Conservation (phyloP, 2,113 vertebrate species). For the Xenopus laevis region DNA sequence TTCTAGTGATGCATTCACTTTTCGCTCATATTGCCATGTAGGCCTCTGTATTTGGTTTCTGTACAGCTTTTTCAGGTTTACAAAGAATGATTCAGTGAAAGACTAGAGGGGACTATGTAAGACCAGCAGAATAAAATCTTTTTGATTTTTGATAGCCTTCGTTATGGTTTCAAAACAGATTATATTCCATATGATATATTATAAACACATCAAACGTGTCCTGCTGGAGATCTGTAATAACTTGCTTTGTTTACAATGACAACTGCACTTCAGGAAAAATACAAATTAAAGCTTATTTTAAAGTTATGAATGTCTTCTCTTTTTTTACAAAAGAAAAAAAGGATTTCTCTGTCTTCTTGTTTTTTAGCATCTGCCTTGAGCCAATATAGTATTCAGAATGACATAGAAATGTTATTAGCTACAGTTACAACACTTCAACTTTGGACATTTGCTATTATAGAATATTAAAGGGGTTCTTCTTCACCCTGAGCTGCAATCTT, state of each 20-base stretch:
- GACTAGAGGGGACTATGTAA: neutral
- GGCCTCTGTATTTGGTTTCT: neutral
- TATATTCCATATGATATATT: slow-evolving; percentile 15
- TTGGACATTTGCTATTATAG: too few species aligned
- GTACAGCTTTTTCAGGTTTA: neutral
- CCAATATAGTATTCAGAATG: too few species aligned
- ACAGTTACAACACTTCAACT: too few species aligned
- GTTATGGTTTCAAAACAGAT: slow-evolving; percentile 25
- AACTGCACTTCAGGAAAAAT: slow-evolving; percentile 54
- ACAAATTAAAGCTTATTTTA: slow-evolving; percentile 56
- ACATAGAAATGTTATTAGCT: too few species aligned
- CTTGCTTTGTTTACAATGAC: slow-evolving; percentile 58
- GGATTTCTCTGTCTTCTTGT: too few species aligned
- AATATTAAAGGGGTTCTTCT: too few species aligned
- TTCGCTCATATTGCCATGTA: neutral
- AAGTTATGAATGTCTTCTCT: slow-evolving; percentile 29
- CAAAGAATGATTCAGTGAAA: slow-evolving; percentile 6
- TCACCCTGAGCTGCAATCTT: too few species aligned
- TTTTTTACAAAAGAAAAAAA: neutral
- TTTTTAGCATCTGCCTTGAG: too few species aligned
- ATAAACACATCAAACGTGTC: slow-evolving; percentile 30
- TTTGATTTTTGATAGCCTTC: too few species aligned
- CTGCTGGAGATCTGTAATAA: slow-evolving; percentile 47
- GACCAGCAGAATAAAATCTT: slow-evolving; percentile 22
- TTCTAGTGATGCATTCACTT: neutral